Evolutionary conservation across 1,140 invertebrate species (phyloP).

Genomic region (Drosophila grimshawi): DNA sequence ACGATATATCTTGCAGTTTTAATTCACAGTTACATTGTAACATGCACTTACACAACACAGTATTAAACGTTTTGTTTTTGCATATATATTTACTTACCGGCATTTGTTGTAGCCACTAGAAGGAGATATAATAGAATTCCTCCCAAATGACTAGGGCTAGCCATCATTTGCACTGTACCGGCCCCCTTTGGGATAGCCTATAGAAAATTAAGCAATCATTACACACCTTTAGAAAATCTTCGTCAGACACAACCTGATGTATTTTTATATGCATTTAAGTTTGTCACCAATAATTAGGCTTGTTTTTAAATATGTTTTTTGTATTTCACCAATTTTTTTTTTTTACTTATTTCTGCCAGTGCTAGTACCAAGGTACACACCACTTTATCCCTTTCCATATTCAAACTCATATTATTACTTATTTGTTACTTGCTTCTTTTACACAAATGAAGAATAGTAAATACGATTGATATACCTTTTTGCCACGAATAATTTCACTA

Average conservation of each 20-base stretch:
- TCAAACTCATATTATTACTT: neutral
- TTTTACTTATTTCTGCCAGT: neutral
- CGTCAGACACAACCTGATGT: neutral
- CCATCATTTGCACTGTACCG: slow-evolving; percentile 26
- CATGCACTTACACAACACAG: no score
- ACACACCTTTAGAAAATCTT: slow-evolving; percentile 5
- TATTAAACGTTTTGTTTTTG: neutral
- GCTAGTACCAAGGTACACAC: neutral
- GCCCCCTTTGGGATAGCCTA: slow-evolving; percentile 38
- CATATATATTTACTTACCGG: slow-evolving; percentile 43
- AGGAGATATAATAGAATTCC: slow-evolving; percentile 42
- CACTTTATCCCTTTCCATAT: neutral
- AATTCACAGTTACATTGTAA: no score
- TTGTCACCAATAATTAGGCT: neutral
- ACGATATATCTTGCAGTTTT: no score
- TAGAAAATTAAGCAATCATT: slow-evolving; percentile 19
- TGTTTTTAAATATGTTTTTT: neutral
- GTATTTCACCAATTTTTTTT: neutral
- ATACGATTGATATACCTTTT: slow-evolving; percentile 44
- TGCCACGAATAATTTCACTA: slow-evolving; percentile 28
- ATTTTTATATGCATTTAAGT: neutral
- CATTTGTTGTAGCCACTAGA: slow-evolving; percentile 28
- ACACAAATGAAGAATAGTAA: slow-evolving; percentile 4
- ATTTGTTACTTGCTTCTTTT: neutral
- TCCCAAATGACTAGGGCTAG: slow-evolving; percentile 5